Percentiles rank a stretch among this genome's conserved stretches.
These are phyloP conservation scores for Drosophila formosana DNA, from an alignment of 2,888 invertebrate genomes.

Conservation along the genomic window DNA sequence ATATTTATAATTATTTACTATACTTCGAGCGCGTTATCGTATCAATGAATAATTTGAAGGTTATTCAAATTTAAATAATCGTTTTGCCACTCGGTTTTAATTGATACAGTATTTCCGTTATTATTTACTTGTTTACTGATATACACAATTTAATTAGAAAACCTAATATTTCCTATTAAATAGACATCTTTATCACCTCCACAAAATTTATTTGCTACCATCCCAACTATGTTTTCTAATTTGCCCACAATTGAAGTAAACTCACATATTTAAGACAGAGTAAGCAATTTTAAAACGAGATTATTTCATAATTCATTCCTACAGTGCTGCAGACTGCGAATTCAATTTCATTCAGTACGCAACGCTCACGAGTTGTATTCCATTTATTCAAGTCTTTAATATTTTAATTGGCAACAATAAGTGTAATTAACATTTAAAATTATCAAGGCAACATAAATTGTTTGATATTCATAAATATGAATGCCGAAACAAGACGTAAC, in stretches of 20 bases:
- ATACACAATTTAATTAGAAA: too few species aligned
- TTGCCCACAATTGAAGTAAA: not conserved
- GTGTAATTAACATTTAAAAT: constrained; percentile 69
- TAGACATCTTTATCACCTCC: too few species aligned
- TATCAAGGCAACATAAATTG: constrained; percentile 60
- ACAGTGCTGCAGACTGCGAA: not conserved
- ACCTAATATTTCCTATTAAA: too few species aligned
- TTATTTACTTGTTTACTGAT: too few species aligned
- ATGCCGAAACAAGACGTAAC: not conserved
- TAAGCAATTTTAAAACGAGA: not conserved
- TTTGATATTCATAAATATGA: constrained; percentile 57
- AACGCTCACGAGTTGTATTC: not conserved
- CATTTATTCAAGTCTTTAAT: constrained; percentile 52
- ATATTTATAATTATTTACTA: too few species aligned
- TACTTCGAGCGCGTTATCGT: too few species aligned
- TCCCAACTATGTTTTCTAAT: not conserved
- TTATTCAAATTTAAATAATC: too few species aligned
- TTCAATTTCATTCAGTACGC: constrained; percentile 12
- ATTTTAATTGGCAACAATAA: constrained; percentile 58
- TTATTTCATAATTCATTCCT: constrained; percentile 4
- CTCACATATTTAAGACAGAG: not conserved
- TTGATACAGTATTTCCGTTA: too few species aligned
- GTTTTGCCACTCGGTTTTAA: too few species aligned
- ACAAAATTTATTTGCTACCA: too few species aligned
- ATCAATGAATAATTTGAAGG: too few species aligned